These are phyloP conservation scores for Marronus borbonicus DNA, from an alignment of 2,888 invertebrate genomes.

Conservation along the genomic window DNA sequence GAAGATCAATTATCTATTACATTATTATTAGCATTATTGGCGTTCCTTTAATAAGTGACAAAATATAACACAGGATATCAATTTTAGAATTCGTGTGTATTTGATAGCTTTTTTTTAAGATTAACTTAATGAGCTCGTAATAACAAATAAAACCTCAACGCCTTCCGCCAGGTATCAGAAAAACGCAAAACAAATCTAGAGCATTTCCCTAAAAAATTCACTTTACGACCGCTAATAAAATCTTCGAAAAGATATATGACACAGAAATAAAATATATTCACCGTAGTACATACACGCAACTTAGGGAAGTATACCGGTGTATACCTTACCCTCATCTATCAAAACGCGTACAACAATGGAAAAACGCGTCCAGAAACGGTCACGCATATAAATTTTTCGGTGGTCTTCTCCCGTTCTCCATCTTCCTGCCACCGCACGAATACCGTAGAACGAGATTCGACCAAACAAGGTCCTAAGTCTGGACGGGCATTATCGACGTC, in stretches of 20 bases:
- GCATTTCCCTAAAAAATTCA: constrained; percentile 37
- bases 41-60: too few species aligned
- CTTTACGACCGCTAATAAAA: constrained; percentile 50
- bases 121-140: too few species aligned
- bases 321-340: constrained; percentile 40
- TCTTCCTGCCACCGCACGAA: constrained; percentile 13
- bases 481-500: constrained; percentile 53
- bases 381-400: constrained; percentile 40
- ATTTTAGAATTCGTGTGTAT: too few species aligned
- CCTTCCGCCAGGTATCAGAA: background rate
- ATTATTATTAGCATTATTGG: too few species aligned
- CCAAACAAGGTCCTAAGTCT: constrained; percentile 53
- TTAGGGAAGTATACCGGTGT: constrained; percentile 18
- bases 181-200: constrained; percentile 32
- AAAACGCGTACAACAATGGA: constrained; percentile 29
- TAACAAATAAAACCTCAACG: too few species aligned
- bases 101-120: too few species aligned
- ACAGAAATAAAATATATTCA: constrained; percentile 42
- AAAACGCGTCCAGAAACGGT: constrained; percentile 35
- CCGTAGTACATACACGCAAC: constrained; percentile 32
- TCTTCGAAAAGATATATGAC: constrained; percentile 47
- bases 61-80: too few species aligned
- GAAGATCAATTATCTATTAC: too few species aligned
- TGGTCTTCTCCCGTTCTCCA: background rate
- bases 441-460: constrained; percentile 41